Base-by-base conservation (phyloP, 92 coral and sea anemone genomes). In the Palythoa heliodiscus region DNA sequence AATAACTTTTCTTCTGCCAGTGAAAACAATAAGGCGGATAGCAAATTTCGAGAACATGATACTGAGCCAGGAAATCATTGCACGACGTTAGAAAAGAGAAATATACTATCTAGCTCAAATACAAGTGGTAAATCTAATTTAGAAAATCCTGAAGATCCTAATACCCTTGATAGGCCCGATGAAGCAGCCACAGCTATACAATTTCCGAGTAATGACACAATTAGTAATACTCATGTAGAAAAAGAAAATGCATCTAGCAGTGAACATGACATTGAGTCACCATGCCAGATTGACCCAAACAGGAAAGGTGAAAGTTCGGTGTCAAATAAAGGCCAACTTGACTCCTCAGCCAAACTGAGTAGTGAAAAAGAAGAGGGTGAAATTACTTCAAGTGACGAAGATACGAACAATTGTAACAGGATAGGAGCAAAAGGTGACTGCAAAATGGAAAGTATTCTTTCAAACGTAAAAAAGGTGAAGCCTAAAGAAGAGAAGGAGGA, bases 351-450 rank as follows among this genome's bases (percentile, higher is more conserved):
- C 6, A 48, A 75, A 68, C 71, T 37, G 25, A 87, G 77, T 24
- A 82, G 81, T 43, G 93, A 88, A 47, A 93, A 75, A 88, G 98
- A 95, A 75, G 96, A 91, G 70, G 98, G 98, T 6, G 96, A 93
- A 63, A 85, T 95, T 52, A 89, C 91, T 17, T 92, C 95, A 17
- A 92, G 89, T 52, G 93, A 90, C 23, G 95, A 88, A 3, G 97
- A 91, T 37, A 86, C 75, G 24, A 54, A 40, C 8, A 53, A 69
- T 53, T 14, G 9, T 53, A 55, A 67, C 70, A 84, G n/a, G 77
- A 29, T 23, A 20, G 72, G 7, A 53, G 75, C 19, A 17, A 85
- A 74, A 48, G n/a, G 3, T 19, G 38, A 24, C 52, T 12, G 4
- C 19, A 6, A 11, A 38, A 61, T 58, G 48, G 7, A 77, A 3